A percentile compares a stretch with the other conserved stretches of the same genome.
Evolutionary conservation across 2,113 vertebrate species (phyloP).

Genomic region (Marmota flaviventris): DNA sequence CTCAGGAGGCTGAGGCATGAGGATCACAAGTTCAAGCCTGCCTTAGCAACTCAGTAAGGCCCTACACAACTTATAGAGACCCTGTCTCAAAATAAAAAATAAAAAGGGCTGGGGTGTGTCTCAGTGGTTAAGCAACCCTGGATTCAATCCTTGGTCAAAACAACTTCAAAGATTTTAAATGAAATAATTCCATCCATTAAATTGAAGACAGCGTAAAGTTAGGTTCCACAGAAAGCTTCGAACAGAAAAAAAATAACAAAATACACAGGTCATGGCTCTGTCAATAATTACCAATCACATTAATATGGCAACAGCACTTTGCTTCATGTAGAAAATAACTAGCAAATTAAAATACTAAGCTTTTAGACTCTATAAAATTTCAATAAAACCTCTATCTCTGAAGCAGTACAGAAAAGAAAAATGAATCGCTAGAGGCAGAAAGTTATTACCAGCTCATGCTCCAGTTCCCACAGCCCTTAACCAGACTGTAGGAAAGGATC

Average conservation of each 20-base stretch:
- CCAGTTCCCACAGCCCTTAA: conserved; percentile 65
- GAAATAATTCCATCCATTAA: neutral
- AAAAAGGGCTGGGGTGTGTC: too few species aligned
- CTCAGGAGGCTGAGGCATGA: too few species aligned
- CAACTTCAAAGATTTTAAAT: neutral
- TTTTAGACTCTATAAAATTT: conserved; percentile 35
- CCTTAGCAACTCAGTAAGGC: too few species aligned
- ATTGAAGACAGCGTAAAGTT: neutral
- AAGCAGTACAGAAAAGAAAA: conserved; percentile 47
- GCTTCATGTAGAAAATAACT: neutral
- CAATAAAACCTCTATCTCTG: neutral
- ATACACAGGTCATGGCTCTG: neutral
- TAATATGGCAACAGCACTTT: neutral
- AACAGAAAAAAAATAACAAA: neutral
- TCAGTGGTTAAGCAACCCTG: too few species aligned
- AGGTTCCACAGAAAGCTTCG: neutral
- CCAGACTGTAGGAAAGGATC: conserved; percentile 30
- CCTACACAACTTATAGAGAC: too few species aligned
- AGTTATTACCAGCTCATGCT: conserved; percentile 20
- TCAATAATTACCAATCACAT: neutral
- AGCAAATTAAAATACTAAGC: conserved; percentile 4
- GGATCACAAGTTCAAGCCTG: too few species aligned
- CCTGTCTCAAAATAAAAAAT: too few species aligned
- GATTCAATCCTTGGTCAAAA: too few species aligned
- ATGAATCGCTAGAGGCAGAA: conserved; percentile 21